phyloP scores from a whole-genome alignment of 2,797 vertebrate species.

The Alectoris magna region DNA sequence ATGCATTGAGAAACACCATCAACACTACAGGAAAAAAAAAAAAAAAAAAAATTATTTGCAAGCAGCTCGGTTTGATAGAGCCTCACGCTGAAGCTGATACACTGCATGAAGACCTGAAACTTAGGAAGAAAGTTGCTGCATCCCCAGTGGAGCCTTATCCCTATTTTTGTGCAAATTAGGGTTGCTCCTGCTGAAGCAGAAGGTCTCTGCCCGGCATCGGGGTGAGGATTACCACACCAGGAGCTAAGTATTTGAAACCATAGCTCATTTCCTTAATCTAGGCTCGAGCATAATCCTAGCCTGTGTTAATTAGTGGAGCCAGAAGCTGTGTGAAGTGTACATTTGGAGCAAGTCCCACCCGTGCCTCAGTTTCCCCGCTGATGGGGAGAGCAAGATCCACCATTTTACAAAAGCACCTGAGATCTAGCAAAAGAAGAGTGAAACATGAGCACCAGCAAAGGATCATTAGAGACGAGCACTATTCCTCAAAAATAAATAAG shows the following conservation, averaged over 20 bases:
- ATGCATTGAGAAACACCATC: not conserved
- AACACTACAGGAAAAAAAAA: not conserved
- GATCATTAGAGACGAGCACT: not conserved
- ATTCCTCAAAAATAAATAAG: not conserved
- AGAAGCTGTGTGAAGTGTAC: not conserved
- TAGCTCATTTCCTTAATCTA: rapidly evolving
- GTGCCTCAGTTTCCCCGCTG: not conserved
- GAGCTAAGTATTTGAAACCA: not conserved
- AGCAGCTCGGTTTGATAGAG: rapidly evolving
- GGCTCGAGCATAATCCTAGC: not conserved
- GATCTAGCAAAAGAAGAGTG: not conserved
- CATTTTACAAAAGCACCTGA: rapidly evolving
- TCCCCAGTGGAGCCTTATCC: rapidly evolving
- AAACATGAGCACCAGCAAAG: rapidly evolving
- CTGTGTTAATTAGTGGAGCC: not conserved
- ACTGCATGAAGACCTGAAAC: not conserved
- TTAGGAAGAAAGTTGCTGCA: rapidly evolving
- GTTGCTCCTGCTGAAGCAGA: not conserved
- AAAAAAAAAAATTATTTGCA: not conserved
- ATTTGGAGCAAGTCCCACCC: rapidly evolving
- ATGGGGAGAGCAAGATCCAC: rapidly evolving
- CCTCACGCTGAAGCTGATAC: rapidly evolving
- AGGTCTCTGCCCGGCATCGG: rapidly evolving
- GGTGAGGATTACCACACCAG: not conserved
- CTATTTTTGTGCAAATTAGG: rapidly evolving